Percentiles rank a stretch among this genome's conserved stretches.
Conservation (phyloP, 1,140 invertebrate genomes). For the Cydia splendana region DNA sequence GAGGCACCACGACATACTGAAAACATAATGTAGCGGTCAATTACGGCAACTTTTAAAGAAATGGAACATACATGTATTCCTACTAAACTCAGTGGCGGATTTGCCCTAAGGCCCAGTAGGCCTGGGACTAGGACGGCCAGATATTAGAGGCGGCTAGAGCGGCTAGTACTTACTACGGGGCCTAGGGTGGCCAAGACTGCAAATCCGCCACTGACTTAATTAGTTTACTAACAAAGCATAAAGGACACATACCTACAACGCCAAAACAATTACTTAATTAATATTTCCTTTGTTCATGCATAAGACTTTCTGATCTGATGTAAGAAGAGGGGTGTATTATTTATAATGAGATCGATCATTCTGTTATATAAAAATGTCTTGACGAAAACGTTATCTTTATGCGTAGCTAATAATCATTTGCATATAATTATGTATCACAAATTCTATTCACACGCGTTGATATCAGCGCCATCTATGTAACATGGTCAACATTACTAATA, state of each 20-base stretch:
- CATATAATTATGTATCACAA: not conserved
- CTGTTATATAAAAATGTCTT: no score
- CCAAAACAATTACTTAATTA: no score
- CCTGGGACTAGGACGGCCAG: no score
- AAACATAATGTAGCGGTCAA: conserved; percentile 56
- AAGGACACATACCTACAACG: no score
- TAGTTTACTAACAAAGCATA: no score
- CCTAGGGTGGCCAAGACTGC: no score
- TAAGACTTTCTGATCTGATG: not conserved
- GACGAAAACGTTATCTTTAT: not conserved
- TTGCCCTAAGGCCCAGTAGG: no score
- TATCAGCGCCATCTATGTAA: conserved; percentile 62
- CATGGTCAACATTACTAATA: conserved; percentile 1
- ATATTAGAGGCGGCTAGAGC: no score
- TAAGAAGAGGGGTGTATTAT: no score
- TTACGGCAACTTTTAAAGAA: not conserved
- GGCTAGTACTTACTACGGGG: no score
- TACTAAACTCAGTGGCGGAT: not conserved
- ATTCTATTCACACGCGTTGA: conserved; percentile 31
- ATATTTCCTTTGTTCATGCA: not conserved
- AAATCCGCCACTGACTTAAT: no score
- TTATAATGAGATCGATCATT: no score
- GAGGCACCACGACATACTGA: conserved; percentile 95
- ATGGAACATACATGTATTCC: not conserved
- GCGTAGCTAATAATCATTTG: not conserved